These are phyloP conservation scores for Vanessa atalanta DNA, from an alignment of 1,140 invertebrate genomes.

Conservation along the genomic window DNA sequence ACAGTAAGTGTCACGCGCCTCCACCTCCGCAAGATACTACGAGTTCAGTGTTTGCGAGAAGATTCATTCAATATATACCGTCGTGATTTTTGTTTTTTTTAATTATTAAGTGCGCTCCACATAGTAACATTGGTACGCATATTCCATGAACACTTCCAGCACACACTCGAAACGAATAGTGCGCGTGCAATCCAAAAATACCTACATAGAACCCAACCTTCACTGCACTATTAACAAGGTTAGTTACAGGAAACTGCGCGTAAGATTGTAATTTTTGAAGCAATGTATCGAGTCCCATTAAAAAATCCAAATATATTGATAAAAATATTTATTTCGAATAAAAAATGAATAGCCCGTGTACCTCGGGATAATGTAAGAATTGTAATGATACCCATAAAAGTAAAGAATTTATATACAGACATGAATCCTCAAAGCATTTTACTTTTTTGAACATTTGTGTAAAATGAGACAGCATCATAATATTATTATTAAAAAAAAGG, in stretches of 20 bases:
- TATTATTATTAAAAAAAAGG: too few species aligned
- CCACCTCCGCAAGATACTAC: slow-evolving; percentile 34
- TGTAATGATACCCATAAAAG: background rate
- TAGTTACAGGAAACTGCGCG: background rate
- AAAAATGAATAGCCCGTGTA: too few species aligned
- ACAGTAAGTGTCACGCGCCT: slow-evolving; percentile 50
- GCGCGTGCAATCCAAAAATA: slow-evolving; percentile 4
- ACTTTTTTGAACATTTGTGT: too few species aligned
- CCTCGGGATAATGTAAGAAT: too few species aligned
- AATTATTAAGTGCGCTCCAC: too few species aligned
- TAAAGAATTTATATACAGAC: background rate
- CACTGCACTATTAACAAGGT: background rate
- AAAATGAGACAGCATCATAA: too few species aligned
- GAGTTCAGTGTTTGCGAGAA: slow-evolving; percentile 6
- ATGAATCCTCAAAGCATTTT: background rate
- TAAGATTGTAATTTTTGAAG: slow-evolving; percentile 3
- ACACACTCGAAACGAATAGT: slow-evolving; percentile 4
- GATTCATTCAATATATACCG: background rate
- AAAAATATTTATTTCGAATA: too few species aligned
- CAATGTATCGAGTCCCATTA: too few species aligned
- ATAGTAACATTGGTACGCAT: background rate
- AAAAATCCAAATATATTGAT: too few species aligned
- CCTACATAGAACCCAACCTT: background rate
- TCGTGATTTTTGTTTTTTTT: too few species aligned
- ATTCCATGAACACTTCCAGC: slow-evolving; percentile 1